Percentiles rank a stretch among this genome's conserved stretches.
Evolutionary conservation across 92 coral and sea anemone genomes (phyloP).

Genomic region (Heliopora coerulea): DNA sequence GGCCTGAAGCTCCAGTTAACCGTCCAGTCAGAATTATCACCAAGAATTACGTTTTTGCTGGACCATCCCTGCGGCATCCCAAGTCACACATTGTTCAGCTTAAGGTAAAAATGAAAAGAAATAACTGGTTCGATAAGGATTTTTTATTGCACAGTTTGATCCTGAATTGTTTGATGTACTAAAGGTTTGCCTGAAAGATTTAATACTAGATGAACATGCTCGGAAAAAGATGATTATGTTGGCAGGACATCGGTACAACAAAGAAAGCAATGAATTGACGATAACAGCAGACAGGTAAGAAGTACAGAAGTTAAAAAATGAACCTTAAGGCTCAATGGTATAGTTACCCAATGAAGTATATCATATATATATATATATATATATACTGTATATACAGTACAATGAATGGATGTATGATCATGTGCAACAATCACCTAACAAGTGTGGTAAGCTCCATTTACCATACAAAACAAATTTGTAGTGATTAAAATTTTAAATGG

Average conservation of each 20-base stretch:
- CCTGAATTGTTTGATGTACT: too few relatives aligned
- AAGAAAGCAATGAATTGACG: slow-evolving; percentile 73
- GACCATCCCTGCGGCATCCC: slow-evolving; percentile 95
- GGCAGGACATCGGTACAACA: slow-evolving; percentile 77
- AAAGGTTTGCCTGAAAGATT: slow-evolving; percentile 83
- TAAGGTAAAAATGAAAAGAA: slow-evolving; percentile 56
- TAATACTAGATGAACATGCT: slow-evolving; percentile 87
- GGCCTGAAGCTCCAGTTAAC: slow-evolving; percentile 67
- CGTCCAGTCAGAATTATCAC: slow-evolving; percentile 74
- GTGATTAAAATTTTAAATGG: too few relatives aligned
- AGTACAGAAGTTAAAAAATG: not conserved
- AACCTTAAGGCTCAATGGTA: not conserved
- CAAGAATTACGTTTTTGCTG: slow-evolving; percentile 88
- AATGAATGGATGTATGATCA: too few relatives aligned
- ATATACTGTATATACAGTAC: too few relatives aligned
- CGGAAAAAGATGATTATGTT: slow-evolving; percentile 78
- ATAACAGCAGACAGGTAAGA: slow-evolving; percentile 89
- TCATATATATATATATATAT: too few relatives aligned
- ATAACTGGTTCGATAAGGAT: too few relatives aligned
- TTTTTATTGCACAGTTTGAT: too few relatives aligned
- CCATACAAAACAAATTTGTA: too few relatives aligned
- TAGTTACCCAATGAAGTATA: too few relatives aligned
- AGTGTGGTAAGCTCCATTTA: too few relatives aligned
- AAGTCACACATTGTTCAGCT: slow-evolving; percentile 87
- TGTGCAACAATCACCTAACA: too few relatives aligned